Evolutionary conservation across 2,888 invertebrate genomes (phyloP), one percentile per base, ranked within the genome.

Genomic region (Eurytoma californica): DNA sequence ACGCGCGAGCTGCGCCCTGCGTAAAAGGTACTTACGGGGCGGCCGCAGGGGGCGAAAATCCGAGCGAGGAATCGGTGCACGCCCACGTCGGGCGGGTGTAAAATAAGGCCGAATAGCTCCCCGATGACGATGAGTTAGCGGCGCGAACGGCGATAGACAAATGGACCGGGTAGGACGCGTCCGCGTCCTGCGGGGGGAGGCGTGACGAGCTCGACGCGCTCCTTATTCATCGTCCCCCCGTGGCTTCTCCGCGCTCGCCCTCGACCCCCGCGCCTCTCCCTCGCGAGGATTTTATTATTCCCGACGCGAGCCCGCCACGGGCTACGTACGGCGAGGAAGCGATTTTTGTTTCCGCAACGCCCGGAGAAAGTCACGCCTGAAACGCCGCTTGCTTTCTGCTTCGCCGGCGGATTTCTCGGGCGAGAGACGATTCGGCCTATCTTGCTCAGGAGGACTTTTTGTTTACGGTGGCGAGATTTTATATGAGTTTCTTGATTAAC

Each of bases 91-190:
- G 82, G 69, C 76, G 69, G 80, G 75, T 79, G 80, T 85, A 84
- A 86, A 87, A 85, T 86, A 85, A 87, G 84, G 83, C 84, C 83
- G 82, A 86, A 87, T 87, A 82, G 86, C 83, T 86, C 86, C 86
- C 86, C 83, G 76, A 85, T 85, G 85, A 84, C 86, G 84, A 83
- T 83, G 84, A 83, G 83, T 83, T 82, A 83, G 49, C 20, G 63
- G 39, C 66, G 57, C 57, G 69, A 49, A 68, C 51, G 76, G 39
- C 53, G 67, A 53, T 60, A 28, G 75, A 75, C 77, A 72, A 72
- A 77, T 72, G 72, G 72, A 57, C 69, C 77, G 30, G 55, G 69
- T 55, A 20, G 47, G 55, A 61, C 24, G 16, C 16, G 13, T 14
- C 13, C 12, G 70, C 20, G 30, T 51, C 53, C 20, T n/a, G 24